These are phyloP conservation scores for Phalanger gymnotis DNA, from an alignment of 2,797 vertebrate species.

Conservation along the genomic window DNA sequence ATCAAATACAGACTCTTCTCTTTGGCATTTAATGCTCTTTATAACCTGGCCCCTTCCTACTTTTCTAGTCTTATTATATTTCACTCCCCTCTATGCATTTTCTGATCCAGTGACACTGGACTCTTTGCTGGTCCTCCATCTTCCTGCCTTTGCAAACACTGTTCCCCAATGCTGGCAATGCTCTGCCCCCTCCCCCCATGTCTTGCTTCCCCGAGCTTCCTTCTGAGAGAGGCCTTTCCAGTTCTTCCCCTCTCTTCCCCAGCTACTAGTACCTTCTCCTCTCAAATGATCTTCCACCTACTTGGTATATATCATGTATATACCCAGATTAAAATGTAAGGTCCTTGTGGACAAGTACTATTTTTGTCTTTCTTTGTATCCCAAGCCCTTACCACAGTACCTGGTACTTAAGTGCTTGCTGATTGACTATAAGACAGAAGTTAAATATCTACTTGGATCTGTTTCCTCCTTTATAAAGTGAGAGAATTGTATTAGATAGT, in stretches of 20 bases:
- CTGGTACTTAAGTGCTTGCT: neutral
- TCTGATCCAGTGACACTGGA: neutral
- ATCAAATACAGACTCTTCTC: neutral
- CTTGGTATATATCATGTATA: neutral
- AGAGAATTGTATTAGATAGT: too few relatives aligned
- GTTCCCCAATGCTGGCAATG: too few relatives aligned
- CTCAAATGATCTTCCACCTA: neutral
- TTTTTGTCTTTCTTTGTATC: neutral
- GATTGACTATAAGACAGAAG: neutral
- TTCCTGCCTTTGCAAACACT: neutral
- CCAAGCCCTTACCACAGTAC: neutral
- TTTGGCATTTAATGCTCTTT: neutral
- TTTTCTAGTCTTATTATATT: neutral
- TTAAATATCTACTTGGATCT: neutral
- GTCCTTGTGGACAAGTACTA: neutral
- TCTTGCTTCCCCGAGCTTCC: neutral
- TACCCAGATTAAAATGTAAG: neutral
- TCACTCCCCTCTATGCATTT: neutral
- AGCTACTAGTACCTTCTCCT: too few relatives aligned
- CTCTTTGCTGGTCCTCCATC: neutral
- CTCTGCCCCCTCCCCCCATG: too few relatives aligned
- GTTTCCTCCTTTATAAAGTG: neutral
- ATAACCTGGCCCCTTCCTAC: neutral
- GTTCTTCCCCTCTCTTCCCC: neutral
- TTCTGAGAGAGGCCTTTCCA: neutral